These are phyloP conservation scores for Sorex maritimensis DNA, from an alignment of 2,797 vertebrate genomes.

Conservation along the genomic window DNA sequence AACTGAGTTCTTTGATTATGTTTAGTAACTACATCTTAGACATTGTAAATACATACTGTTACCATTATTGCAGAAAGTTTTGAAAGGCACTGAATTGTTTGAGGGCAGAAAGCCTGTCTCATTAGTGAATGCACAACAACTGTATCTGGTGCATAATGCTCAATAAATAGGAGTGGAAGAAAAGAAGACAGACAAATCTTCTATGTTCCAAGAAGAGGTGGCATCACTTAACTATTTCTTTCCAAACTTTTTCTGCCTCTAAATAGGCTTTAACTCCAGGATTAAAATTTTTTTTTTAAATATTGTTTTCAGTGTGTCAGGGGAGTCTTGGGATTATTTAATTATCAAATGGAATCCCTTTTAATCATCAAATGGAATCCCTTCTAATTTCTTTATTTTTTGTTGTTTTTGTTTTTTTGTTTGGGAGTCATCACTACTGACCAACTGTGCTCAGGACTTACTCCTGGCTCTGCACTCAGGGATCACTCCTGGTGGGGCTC, in stretches of 20 bases:
- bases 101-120: neutral
- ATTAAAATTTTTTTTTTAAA: conserved; percentile 51
- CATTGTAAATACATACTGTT: neutral
- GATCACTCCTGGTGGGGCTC: no score
- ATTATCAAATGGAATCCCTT: neutral
- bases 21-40: neutral
- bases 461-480: no score
- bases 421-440: neutral
- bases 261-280: conserved; percentile 3
- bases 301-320: conserved; percentile 22
- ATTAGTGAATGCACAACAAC: neutral
- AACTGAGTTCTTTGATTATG: neutral
- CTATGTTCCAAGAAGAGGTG: neutral
- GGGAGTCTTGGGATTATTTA: conserved; percentile 12
- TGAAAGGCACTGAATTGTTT: neutral
- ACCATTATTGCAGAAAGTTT: neutral
- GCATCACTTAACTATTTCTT: neutral
- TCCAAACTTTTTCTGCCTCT: neutral
- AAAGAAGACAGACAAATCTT: neutral
- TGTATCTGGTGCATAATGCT: neutral
- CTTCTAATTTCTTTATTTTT: neutral
- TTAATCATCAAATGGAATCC: neutral
- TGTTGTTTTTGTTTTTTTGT: neutral
- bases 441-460: no score
- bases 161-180: neutral